A percentile compares a stretch with the other conserved stretches of the same genome.
Conservation (phyloP, 2,888 invertebrate species). For the Orthonevra nobilis region DNA sequence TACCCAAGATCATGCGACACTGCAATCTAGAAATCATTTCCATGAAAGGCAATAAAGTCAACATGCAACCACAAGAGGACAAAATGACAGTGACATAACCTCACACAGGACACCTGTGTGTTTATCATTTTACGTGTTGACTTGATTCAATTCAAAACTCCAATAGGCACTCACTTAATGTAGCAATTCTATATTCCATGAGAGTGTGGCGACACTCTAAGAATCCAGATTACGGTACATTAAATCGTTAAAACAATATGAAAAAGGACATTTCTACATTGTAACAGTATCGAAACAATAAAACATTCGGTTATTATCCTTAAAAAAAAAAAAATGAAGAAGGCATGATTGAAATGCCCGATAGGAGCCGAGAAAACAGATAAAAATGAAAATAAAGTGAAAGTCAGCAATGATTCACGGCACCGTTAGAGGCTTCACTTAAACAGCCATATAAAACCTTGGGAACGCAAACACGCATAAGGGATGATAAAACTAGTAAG, state of each 20-base stretch:
- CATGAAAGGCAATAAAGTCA: slow-evolving; percentile 43
- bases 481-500: too few relatives aligned
- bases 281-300: slow-evolving; percentile 23
- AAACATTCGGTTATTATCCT: slow-evolving; percentile 17
- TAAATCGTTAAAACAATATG: slow-evolving; percentile 28
- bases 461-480: too few relatives aligned
- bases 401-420: background rate
- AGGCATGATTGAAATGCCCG: background rate
- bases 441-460: background rate
- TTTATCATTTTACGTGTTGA: background rate
- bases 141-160: background rate
- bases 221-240: slow-evolving; percentile 12
- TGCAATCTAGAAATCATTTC: too few relatives aligned
- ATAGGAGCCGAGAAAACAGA: background rate
- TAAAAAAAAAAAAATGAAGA: background rate
- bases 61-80: slow-evolving; percentile 27
- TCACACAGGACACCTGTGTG: background rate
- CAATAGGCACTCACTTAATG: background rate
- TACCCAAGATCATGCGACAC: too few relatives aligned
- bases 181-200: background rate
- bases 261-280: slow-evolving; percentile 4
- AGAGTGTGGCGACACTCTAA: background rate
- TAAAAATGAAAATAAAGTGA: background rate
- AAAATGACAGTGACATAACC: background rate
- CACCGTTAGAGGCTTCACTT: background rate